Base-by-base conservation (phyloP, 2,888 invertebrate genomes). In the Oligia latruncula region DNA sequence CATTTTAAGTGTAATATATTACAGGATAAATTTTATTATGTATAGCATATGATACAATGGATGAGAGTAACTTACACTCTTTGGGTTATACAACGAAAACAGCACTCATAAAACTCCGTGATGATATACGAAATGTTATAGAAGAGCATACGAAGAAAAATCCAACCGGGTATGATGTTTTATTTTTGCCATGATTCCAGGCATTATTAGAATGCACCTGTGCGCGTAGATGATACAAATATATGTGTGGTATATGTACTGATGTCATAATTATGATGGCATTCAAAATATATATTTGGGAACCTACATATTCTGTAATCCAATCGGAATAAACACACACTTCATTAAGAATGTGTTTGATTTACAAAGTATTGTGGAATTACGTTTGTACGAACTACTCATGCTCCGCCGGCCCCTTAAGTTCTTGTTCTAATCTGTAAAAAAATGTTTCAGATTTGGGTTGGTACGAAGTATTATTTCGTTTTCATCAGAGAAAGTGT, bases 91-190 rank as follows among this genome's bases (percentile, higher is more conserved):
- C 97, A 68, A 98, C 98, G 20, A 96, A 96, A 91, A 97, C 97
- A 82, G 98, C 98, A 46, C 93, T 98, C 78, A 95, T 97, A 85
- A 98, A 97, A 91, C 96, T 98, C 81, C 97, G 98, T 89, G 97
- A 97, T 89, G 98, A 98, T 92, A 98, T 98, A 87, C 97, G 97
- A 86, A 94, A 94, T 84, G 97, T 98, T 81, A 95, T 98, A 80
- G 94, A 97, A 70, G 97, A 98, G 83, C 97, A 98, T 92, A 97
- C 97, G 93, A 95, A 97, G 87, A 97, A 97, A 84, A 97, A 97
- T 92, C 91, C 93, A 71, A 91, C 93, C 92, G 94, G 95, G 97
- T 96, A 91, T 78, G 89, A 64, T 71, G 20, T 72, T 71, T 70
- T 55, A 74, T 11, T 58, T 68, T 65, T 74, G 66, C 35, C 65